Percentiles rank a stretch among this genome's conserved stretches.
Evolutionary conservation across 2,113 vertebrate genomes (phyloP).

Genomic region (Tragelaphus scriptus): DNA sequence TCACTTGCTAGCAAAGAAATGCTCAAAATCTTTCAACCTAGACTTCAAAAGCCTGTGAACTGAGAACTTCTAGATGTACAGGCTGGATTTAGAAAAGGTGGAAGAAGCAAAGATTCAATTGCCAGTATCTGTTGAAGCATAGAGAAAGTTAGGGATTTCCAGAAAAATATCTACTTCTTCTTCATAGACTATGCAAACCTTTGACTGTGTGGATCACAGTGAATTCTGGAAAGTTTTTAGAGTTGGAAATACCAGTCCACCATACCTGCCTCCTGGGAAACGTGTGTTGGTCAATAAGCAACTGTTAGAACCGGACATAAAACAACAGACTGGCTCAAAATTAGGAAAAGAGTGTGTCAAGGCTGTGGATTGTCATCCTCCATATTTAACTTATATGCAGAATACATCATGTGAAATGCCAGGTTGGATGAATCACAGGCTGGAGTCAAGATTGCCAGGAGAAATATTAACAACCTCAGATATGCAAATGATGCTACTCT

Average conservation of each 20-base stretch:
- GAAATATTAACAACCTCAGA: background rate
- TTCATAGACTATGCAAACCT: background rate
- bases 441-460: background rate
- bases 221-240: background rate
- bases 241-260: background rate
- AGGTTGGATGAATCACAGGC: background rate
- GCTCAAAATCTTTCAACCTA: background rate
- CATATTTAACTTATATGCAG: background rate
- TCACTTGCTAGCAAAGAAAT: background rate
- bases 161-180: background rate
- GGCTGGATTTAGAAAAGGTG: background rate
- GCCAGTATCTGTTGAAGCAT: background rate
- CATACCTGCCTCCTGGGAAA: background rate
- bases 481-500: background rate
- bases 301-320: background rate
- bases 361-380: background rate
- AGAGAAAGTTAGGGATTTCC: background rate
- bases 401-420: background rate
- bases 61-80: background rate
- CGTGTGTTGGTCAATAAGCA: background rate
- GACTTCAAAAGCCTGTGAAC: background rate
- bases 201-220: background rate
- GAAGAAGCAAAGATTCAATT: background rate
- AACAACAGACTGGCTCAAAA: background rate
- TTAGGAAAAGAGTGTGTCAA: background rate